Base-by-base conservation (phyloP, 1,140 invertebrate genomes). In the Colletes latitarsis region DNA sequence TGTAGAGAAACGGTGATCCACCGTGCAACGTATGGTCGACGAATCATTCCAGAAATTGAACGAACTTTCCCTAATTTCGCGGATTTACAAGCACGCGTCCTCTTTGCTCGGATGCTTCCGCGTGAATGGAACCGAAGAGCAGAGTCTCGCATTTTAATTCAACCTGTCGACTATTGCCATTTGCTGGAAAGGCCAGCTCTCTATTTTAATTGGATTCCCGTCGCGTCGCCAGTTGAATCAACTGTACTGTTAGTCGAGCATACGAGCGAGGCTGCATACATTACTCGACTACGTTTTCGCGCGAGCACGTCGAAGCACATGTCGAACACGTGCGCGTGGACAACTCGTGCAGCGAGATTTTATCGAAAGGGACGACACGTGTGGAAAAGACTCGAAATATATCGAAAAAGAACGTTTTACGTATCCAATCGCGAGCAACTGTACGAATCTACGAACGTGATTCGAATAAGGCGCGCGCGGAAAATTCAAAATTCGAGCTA, bases 161-260 rank as follows among this genome's bases (percentile, higher is more conserved):
- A 9, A 17, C 6, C 53, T 4, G 53, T n/a, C 53, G 17, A 57
- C 6, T 17, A 57, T 17, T 9, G 53, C n/a, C n/a, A 57, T 49
- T 49, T 49, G 49, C 49, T 49, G 49, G 49, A 49, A 49, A 58
- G 8, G 57, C 57, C 57, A 58, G 57, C 46, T 75, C 72, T 75
- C 49, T 12, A 17, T n/a, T 43, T 67, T 84, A 83, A 83, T 85
- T 60, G 52, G 70, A 85, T 85, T 83, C 82, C 76, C 64, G 62
- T 49, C 64, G 71, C 41, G 70, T 72, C 77, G 67, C 77, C 83
- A 81, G 73, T 81, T 80, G 83, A 81, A 62, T 83, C 82, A 76
- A 81, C 67, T 74, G 53, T 67, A 64, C 57, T 80, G 72, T 66
- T 72, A 66, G 21, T 39, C 63, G 58, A 63, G 46, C 53, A 15